A percentile compares a stretch with the other conserved stretches of the same genome.
These are phyloP conservation scores for Ivindomyrus marchei DNA, from an alignment of 2,113 vertebrate species.

Conservation along the genomic window DNA sequence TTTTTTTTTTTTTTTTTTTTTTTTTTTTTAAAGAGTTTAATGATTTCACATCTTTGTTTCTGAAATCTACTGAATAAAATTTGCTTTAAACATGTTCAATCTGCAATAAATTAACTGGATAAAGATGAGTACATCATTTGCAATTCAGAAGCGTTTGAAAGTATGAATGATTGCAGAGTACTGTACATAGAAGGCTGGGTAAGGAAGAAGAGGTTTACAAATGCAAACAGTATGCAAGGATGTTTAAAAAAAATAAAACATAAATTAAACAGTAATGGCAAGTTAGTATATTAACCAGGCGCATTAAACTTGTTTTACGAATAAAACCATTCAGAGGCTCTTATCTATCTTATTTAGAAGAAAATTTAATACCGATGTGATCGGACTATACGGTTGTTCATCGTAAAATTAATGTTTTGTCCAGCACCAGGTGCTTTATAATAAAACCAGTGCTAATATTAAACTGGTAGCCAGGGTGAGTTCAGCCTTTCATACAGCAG, in stretches of 20 bases:
- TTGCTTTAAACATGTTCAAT: not conserved
- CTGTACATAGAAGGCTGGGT: not conserved
- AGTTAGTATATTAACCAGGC: not conserved
- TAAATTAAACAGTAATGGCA: not conserved
- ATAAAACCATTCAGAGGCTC: not conserved
- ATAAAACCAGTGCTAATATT: no score
- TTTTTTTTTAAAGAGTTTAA: not conserved
- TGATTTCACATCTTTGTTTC: not conserved
- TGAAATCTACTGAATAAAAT: not conserved
- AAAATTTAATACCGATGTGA: not conserved
- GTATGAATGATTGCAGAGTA: not conserved
- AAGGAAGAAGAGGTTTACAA: not conserved
- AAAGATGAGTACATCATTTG: not conserved
- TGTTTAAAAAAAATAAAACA: not conserved
- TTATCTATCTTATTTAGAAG: not conserved
- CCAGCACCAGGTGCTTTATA: no score
- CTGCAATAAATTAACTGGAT: not conserved
- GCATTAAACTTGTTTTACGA: not conserved
- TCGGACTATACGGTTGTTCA: not conserved
- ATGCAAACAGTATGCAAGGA: not conserved
- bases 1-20: no score
- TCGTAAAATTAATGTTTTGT: no score
- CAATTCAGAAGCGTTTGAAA: not conserved
- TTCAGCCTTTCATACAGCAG: no score
- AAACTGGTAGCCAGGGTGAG: no score